phyloP scores from a whole-genome alignment of 2,888 invertebrate genomes.

The Gari tellinella region DNA sequence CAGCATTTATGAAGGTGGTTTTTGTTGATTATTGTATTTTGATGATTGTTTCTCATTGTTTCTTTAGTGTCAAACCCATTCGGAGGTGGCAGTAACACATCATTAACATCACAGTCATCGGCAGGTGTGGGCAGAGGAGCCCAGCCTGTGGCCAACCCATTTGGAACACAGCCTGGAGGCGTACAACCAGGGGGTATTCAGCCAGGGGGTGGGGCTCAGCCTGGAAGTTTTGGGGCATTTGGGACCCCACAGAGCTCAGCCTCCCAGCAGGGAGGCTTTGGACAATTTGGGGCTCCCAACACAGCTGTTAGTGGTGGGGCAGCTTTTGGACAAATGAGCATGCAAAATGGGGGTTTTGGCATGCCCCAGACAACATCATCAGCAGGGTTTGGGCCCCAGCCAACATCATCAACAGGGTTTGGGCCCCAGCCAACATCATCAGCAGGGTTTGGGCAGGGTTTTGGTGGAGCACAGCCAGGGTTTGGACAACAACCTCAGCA shows the following conservation, averaged over 20 bases:
- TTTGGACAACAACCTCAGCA: constrained; percentile 51
- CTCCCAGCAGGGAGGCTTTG: constrained; percentile 56
- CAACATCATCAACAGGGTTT: constrained; percentile 28
- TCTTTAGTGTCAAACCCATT: constrained; percentile 70
- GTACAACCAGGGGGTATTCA: constrained; percentile 48
- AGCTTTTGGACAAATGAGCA: constrained; percentile 61
- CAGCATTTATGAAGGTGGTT: too few relatives aligned
- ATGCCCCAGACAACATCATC: constrained; percentile 36
- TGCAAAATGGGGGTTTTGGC: constrained; percentile 70
- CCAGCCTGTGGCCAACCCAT: constrained; percentile 61
- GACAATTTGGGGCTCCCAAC: constrained; percentile 54
- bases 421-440: constrained; percentile 36
- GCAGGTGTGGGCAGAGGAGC: constrained; percentile 25
- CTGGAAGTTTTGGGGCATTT: constrained; percentile 53
- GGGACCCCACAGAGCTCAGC: constrained; percentile 8
- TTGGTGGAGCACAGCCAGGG: constrained; percentile 41
- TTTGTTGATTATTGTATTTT: too few relatives aligned
- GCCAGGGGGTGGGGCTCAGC: constrained; percentile 28
- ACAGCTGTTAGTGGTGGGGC: constrained; percentile 19
- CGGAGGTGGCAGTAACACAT: constrained; percentile 50
- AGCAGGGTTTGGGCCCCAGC: constrained; percentile 33
- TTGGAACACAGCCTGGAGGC: constrained; percentile 49
- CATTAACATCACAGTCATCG: constrained; percentile 38
- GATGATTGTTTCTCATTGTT: constrained; percentile 7
- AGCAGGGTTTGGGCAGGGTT: constrained; percentile 24